Evolutionary conservation across 2,888 invertebrate species (phyloP).

Genomic region (Chaetoderma sp.): DNA sequence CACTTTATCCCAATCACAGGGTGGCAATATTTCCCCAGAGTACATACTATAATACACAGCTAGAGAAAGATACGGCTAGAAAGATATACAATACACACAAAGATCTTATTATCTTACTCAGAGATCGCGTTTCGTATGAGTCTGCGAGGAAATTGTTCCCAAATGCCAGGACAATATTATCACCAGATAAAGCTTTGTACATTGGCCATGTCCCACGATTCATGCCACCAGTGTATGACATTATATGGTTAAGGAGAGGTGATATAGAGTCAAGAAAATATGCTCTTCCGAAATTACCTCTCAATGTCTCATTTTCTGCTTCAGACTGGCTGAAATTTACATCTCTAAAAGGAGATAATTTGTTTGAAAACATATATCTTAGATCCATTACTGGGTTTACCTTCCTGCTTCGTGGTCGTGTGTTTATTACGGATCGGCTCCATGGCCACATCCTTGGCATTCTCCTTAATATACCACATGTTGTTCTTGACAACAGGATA

Average conservation of each 20-base stretch:
- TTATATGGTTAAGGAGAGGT: constrained; percentile 31
- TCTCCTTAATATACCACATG: constrained; percentile 37
- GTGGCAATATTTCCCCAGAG: constrained; percentile 34
- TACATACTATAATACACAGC: constrained; percentile 9
- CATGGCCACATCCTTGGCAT: constrained; percentile 39
- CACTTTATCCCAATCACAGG: constrained; percentile 16
- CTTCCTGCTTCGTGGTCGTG: constrained; percentile 37
- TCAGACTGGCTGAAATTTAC: constrained; percentile 29
- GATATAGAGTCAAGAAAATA: constrained; percentile 28
- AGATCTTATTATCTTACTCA: constrained; percentile 24
- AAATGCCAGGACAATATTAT: constrained; percentile 18
- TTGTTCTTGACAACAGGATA: constrained; percentile 33
- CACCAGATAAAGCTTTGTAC: constrained; percentile 37
- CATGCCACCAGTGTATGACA: constrained; percentile 32
- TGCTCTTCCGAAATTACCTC: constrained; percentile 11
- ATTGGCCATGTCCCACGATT: constrained; percentile 23
- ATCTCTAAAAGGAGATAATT: constrained; percentile 11
- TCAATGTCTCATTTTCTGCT: constrained; percentile 9
- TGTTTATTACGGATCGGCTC: constrained; percentile 37
- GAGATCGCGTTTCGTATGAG: constrained; percentile 21
- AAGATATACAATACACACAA: constrained; percentile 18
- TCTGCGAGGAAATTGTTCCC: constrained; percentile 18
- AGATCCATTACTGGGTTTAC: constrained; percentile 27
- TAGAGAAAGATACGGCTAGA: not conserved
- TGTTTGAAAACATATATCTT: constrained; percentile 27